These are phyloP conservation scores for Ctenicera cuprea DNA, from an alignment of 2,888 invertebrate genomes.

Conservation along the genomic window DNA sequence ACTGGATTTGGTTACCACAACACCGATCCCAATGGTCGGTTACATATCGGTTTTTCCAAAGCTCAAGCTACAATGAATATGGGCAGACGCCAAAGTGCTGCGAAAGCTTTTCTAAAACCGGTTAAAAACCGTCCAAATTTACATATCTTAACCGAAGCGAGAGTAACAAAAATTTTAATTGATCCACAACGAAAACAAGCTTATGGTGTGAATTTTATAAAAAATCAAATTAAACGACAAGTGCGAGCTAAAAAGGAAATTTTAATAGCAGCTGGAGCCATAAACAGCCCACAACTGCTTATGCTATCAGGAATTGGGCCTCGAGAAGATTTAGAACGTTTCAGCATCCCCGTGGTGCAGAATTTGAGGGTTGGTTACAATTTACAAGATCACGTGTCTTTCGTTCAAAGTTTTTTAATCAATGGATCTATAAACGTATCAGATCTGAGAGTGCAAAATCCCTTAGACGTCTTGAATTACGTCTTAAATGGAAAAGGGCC, in stretches of 20 bases:
- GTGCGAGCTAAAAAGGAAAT: slow-evolving; percentile 83
- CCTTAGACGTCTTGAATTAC: slow-evolving; percentile 79
- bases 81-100: slow-evolving; percentile 86
- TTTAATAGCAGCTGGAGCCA: slow-evolving; percentile 86
- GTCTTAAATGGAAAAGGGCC: slow-evolving; percentile 80
- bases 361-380: slow-evolving; percentile 87
- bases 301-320: slow-evolving; percentile 92
- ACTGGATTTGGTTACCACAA: slow-evolving; percentile 81
- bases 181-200: slow-evolving; percentile 78
- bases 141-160: slow-evolving; percentile 81
- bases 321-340: slow-evolving; percentile 75
- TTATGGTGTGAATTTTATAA: slow-evolving; percentile 82
- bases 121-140: slow-evolving; percentile 80
- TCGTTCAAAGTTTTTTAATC: slow-evolving; percentile 83
- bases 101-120: slow-evolving; percentile 86
- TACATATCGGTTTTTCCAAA: slow-evolving; percentile 80
- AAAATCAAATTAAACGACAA: slow-evolving; percentile 74
- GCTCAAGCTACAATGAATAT: slow-evolving; percentile 82
- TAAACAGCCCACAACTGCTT: slow-evolving; percentile 90
- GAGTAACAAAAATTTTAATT: slow-evolving; percentile 81
- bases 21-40: slow-evolving; percentile 82
- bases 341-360: slow-evolving; percentile 78
- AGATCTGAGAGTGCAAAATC: slow-evolving; percentile 75
- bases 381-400: slow-evolving; percentile 87
- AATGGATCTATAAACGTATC: slow-evolving; percentile 82